A percentile compares a stretch with the other conserved stretches of the same genome.
Evolutionary conservation across 1,140 invertebrate genomes (phyloP).

Genomic region (Meloidogyne hapla): DNA sequence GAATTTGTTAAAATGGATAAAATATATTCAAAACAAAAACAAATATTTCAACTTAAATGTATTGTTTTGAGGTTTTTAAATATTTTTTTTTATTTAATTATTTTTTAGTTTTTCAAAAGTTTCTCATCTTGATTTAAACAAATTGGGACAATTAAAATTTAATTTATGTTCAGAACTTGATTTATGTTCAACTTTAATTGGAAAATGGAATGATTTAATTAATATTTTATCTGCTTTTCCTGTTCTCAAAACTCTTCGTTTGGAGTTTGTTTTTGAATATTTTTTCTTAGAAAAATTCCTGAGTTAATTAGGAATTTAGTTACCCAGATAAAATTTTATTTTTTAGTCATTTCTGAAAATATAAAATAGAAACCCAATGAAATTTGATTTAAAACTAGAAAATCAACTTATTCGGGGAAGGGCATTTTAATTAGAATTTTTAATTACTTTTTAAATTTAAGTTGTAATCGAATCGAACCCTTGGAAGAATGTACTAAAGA

Average conservation of each 20-base stretch:
- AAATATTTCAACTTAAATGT: conserved; percentile 20
- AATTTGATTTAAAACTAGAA: neutral
- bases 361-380: too few species aligned
- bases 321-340: too few species aligned
- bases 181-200: conserved; percentile 28
- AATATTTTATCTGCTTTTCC: conserved; percentile 33
- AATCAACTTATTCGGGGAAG: too few species aligned
- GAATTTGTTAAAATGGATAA: conserved; percentile 45
- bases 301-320: too few species aligned
- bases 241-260: conserved; percentile 27
- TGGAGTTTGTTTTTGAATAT: conserved; percentile 27
- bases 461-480: conserved; percentile 32
- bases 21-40: conserved; percentile 21
- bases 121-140: conserved; percentile 13
- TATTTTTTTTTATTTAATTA: neutral
- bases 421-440: conserved; percentile 7
- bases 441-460: conserved; percentile 23
- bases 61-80: conserved; percentile 22
- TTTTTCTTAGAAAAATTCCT: too few species aligned
- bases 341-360: too few species aligned
- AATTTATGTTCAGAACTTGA: conserved; percentile 31
- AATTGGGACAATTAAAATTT: conserved; percentile 3
- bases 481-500: neutral
- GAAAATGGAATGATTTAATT: conserved; percentile 31
- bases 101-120: conserved; percentile 22